These are phyloP conservation scores for Ophion slaviceki DNA, from an alignment of 2,888 invertebrate species.

Conservation along the genomic window DNA sequence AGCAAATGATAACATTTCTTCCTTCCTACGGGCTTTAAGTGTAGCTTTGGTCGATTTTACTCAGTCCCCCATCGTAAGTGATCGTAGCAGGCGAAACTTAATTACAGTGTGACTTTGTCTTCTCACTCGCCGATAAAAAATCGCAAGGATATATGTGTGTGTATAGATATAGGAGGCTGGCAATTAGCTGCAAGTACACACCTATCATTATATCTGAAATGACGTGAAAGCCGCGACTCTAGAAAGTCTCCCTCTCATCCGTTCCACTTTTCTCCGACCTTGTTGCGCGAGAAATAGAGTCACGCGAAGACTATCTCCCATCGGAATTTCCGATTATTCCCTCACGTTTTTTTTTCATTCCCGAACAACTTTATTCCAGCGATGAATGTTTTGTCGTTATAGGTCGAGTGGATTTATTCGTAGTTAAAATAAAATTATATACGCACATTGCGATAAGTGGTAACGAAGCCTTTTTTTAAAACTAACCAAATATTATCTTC, in stretches of 20 bases:
- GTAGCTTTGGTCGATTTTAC: neutral
- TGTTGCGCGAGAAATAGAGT: conserved; percentile 42
- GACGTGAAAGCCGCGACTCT: conserved; percentile 48
- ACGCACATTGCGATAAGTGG: too few species aligned
- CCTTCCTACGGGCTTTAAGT: too few species aligned
- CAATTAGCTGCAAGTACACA: conserved; percentile 48
- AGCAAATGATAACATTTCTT: neutral
- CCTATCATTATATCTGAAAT: conserved; percentile 44
- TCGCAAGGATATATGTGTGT: conserved; percentile 1
- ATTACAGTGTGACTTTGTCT: conserved; percentile 24
- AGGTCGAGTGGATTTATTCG: too few species aligned
- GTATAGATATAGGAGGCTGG: conserved; percentile 9
- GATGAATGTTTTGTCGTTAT: too few species aligned
- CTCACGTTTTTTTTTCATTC: neutral
- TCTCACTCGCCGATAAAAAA: conserved; percentile 15
- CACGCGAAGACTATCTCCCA: conserved; percentile 19
- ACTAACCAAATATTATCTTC: too few species aligned
- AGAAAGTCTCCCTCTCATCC: conserved; percentile 54
- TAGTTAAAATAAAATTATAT: too few species aligned
- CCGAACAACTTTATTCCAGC: neutral
- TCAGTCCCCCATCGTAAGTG: neutral
- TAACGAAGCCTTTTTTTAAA: too few species aligned
- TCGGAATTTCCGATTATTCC: conserved; percentile 9
- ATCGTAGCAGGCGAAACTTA: conserved; percentile 5
- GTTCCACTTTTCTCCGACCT: conserved; percentile 61